Base-by-base conservation (phyloP, 2,113 vertebrate species). In the Leucopsar rothschildi region DNA sequence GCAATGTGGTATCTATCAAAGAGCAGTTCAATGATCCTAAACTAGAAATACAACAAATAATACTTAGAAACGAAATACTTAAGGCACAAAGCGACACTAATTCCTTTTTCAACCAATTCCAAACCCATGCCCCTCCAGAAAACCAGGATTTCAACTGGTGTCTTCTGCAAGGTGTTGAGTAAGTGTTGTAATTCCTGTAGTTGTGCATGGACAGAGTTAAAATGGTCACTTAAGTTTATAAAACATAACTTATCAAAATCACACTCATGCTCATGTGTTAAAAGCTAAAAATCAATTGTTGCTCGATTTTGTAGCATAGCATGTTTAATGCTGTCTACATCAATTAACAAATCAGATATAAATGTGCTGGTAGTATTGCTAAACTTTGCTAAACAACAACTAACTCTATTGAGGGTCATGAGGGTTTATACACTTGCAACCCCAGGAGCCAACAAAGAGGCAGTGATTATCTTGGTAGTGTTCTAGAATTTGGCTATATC, bases 251-350 rank as follows among this genome's bases (percentile, higher is more conserved):
- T 37, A n/a, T 10, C 11, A 57, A 72, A 72, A 42, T 65, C 35
- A 37, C 27, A 65, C 5, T 8, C 19, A 28, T 33, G 21, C 5
- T n/a, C 50, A 18, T 28, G 5, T 3, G 4, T 40, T 65, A 52
- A 44, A 65, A 59, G 44, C 33, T 59, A 65, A 59, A 81, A 73
- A 65, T 44, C 33, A 73, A 52, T 72, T 15, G 10, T 31, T 72
- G 21, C 25, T 55, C 0, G 0, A 5, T 57, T 81, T 65, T 72
- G 18, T 33, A 65, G 37, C 0, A 0, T 28, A 57, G 25, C 7
- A 16, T 42, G 42, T 57, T 42, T 56, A 50, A 65, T 50, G 76
- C 12, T 44, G 33, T 33, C 76, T 57, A 24, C 18, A 44, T 24
- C 18, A 65, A 33, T 33, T 73, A 72, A 72, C 8, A 42, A 65